phyloP scores from a whole-genome alignment of 2,888 invertebrate genomes.

The Baronia brevicornis region DNA sequence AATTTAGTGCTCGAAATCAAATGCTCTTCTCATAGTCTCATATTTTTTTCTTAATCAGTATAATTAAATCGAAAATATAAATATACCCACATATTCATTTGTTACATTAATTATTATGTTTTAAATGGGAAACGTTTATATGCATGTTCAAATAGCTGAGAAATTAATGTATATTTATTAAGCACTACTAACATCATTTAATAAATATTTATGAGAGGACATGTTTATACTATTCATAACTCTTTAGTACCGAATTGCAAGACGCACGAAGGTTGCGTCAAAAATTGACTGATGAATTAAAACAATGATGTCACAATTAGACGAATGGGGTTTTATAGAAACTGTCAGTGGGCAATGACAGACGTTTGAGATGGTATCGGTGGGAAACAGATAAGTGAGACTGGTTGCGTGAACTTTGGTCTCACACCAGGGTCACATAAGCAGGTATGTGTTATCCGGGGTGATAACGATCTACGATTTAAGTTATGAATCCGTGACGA shows the following conservation, averaged over 20 bases:
- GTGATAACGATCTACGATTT: slow-evolving; percentile 7
- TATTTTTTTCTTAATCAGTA: too few species aligned
- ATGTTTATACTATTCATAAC: slow-evolving; percentile 11
- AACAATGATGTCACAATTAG: slow-evolving; percentile 67
- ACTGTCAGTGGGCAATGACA: slow-evolving; percentile 36
- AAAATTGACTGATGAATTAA: slow-evolving; percentile 54
- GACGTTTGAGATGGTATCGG: slow-evolving; percentile 42
- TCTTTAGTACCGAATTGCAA: slow-evolving; percentile 20
- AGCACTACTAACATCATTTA: too few species aligned
- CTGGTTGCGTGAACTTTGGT: slow-evolving; percentile 23
- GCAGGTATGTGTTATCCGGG: slow-evolving; percentile 14
- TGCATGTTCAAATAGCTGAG: too few species aligned
- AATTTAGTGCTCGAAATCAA: too few species aligned
- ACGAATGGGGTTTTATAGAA: slow-evolving; percentile 35
- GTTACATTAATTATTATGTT: too few species aligned
- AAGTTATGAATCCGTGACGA: slow-evolving; percentile 1
- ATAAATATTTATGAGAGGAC: too few species aligned
- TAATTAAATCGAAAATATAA: too few species aligned
- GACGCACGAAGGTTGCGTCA: slow-evolving; percentile 42
- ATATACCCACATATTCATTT: too few species aligned
- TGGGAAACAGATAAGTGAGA: slow-evolving; percentile 29
- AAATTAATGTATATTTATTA: too few species aligned
- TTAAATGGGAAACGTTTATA: too few species aligned
- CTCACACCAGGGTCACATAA: slow-evolving; percentile 18
- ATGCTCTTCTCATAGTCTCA: too few species aligned